Conservation (phyloP, 1,140 invertebrate genomes). For the Rhizoglyphus robini region DNA sequence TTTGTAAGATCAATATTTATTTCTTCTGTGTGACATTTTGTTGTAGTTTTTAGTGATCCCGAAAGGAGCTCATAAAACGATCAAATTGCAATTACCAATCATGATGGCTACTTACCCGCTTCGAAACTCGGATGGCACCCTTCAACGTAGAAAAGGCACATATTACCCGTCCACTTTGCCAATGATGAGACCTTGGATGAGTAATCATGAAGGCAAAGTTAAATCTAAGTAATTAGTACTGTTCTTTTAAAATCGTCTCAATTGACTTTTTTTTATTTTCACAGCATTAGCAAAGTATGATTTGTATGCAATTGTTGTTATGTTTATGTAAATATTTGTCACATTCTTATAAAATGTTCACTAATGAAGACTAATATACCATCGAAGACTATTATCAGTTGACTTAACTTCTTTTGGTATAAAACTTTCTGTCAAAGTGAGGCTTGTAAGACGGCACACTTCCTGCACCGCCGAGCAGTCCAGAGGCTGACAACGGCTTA, state of each 20-base stretch:
- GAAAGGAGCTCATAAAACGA: constrained; percentile 76
- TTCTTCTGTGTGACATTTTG: not conserved
- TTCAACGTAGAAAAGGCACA: constrained; percentile 45
- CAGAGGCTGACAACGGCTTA: too few species aligned
- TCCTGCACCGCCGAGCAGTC: too few species aligned
- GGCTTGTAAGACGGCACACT: too few species aligned
- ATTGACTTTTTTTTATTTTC: constrained; percentile 1
- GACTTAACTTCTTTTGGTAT: too few species aligned
- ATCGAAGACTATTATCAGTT: too few species aligned
- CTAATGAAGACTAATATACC: not conserved
- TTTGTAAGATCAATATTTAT: constrained; percentile 48
- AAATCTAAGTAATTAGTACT: constrained; percentile 3
- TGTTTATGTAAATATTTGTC: not conserved
- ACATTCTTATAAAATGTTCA: not conserved
- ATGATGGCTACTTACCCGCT: constrained; percentile 85
- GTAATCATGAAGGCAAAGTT: constrained; percentile 4
- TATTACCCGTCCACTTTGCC: constrained; percentile 81
- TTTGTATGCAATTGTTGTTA: not conserved
- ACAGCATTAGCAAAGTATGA: not conserved
- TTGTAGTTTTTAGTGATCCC: constrained; percentile 72
- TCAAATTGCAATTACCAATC: constrained; percentile 80
- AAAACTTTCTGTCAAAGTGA: too few species aligned
- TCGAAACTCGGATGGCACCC: constrained; percentile 38
- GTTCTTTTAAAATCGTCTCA: not conserved
- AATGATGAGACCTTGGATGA: constrained; percentile 48